Conservation (phyloP, 1,140 invertebrate species). For the Sitophilus oryzae region DNA sequence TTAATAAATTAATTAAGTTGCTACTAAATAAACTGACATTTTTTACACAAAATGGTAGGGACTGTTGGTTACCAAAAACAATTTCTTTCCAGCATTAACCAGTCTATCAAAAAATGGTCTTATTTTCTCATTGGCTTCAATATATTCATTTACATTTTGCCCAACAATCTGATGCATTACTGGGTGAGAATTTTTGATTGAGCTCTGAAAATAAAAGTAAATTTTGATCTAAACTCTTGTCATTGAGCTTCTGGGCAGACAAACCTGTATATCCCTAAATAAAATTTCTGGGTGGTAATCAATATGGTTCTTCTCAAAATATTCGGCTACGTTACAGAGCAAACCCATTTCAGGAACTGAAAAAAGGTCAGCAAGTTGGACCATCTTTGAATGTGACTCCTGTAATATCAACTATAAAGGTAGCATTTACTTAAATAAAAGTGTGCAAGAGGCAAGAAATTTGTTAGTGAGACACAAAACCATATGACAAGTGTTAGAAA, state of each 20-base stretch:
- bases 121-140: slow-evolving; percentile 72
- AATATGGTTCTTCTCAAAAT: slow-evolving; percentile 83
- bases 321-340: slow-evolving; percentile 88
- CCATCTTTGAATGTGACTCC: slow-evolving; percentile 75
- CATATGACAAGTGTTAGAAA: not conserved
- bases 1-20: slow-evolving; percentile 6
- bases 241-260: not conserved
- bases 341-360: slow-evolving; percentile 94
- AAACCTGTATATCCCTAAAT: slow-evolving; percentile 90
- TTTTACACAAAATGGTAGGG: slow-evolving; percentile 96
- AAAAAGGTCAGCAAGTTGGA: slow-evolving; percentile 94
- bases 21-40: not conserved
- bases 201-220: slow-evolving; percentile 58
- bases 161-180: slow-evolving; percentile 85
- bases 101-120: slow-evolving; percentile 72
- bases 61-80: slow-evolving; percentile 96
- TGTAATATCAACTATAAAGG: slow-evolving; percentile 46
- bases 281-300: slow-evolving; percentile 94
- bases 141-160: slow-evolving; percentile 71
- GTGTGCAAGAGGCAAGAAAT: not conserved
- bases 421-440: slow-evolving; percentile 4
- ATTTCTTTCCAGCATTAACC: slow-evolving; percentile 70
- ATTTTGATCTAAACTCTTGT: not conserved
- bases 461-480: not conserved
- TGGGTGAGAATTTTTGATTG: slow-evolving; percentile 83